Conservation (phyloP, 2,797 vertebrate species). For the Cyclura pinguis region DNA sequence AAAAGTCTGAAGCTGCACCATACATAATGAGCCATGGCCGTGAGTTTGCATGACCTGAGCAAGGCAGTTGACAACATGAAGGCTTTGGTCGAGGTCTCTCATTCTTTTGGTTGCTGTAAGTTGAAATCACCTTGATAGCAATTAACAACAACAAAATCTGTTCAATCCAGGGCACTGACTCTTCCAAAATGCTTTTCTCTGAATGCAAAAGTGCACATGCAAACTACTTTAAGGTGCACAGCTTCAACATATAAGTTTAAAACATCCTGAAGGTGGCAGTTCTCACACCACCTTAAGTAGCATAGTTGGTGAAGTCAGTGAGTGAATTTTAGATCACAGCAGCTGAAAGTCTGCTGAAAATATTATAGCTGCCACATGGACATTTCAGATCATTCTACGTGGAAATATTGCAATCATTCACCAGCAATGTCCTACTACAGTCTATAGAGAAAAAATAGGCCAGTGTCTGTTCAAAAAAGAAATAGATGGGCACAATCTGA, state of each 20-base stretch:
- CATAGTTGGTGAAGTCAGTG: background rate
- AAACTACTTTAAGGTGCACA: background rate
- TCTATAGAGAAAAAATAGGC: too few relatives aligned
- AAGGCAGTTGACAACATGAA: too few relatives aligned
- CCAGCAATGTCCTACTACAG: too few relatives aligned
- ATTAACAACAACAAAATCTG: background rate
- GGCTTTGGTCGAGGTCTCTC: too few relatives aligned
- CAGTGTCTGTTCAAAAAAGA: too few relatives aligned
- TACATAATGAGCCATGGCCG: background rate
- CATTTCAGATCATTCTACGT: background rate
- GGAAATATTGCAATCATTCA: background rate
- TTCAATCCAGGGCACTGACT: background rate
- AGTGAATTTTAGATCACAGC: background rate
- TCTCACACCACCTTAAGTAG: background rate
- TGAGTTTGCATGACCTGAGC: too few relatives aligned
- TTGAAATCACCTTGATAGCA: too few relatives aligned
- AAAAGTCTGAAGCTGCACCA: too few relatives aligned
- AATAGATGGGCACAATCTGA: too few relatives aligned
- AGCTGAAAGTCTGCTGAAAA: background rate
- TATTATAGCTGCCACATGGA: background rate
- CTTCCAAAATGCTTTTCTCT: background rate
- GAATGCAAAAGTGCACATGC: background rate
- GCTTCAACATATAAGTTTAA: background rate
- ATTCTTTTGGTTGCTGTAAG: too few relatives aligned
- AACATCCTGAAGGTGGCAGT: background rate